These are phyloP conservation scores for Caenorhabditis elegans DNA, from an alignment of 1,140 invertebrate genomes.

Conservation along the genomic window WBcel235 BX284605.5:5540501-5541000, in stretches of 20 bases:
- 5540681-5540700: not conserved
- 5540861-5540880: slow-evolving; percentile 7
- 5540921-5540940: slow-evolving; percentile 24
- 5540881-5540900: slow-evolving; percentile 4
- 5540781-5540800: not conserved
- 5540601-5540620: not conserved
- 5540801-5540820: slow-evolving; percentile 21
- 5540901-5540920: slow-evolving; percentile 13
- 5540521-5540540: not conserved
- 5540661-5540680: slow-evolving; percentile 1
- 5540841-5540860: not conserved
- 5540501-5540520: slow-evolving; percentile 12
- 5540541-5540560: not conserved
- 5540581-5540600: not conserved
- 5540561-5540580: not conserved
- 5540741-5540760: not conserved
- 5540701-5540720: not conserved
- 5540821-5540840: not conserved
- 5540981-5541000: slow-evolving; percentile 17
- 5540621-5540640: not conserved
- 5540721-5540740: not conserved
- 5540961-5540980: not conserved
- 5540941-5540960: slow-evolving; percentile 25
- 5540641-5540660: not conserved
- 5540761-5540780: not conserved